phyloP scores from a whole-genome alignment of 1,140 invertebrate genomes.

The Sipha flava region DNA sequence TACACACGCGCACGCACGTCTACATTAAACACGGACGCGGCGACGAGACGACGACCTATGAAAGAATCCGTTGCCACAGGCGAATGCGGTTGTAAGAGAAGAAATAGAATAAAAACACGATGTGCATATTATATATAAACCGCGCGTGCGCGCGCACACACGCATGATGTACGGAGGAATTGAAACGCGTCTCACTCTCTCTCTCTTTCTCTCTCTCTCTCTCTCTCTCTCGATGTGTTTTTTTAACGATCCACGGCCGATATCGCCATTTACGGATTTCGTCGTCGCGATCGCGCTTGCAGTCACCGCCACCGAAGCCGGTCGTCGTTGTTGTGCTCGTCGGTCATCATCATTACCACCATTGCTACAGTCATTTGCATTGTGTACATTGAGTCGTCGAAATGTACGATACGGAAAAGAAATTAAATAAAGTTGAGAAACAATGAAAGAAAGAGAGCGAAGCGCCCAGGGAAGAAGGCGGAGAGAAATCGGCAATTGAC shows the following conservation, averaged over 20 bases:
- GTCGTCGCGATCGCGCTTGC: neutral
- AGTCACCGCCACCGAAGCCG: neutral
- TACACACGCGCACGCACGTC: neutral
- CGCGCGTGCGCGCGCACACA: neutral
- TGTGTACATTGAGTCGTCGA: neutral
- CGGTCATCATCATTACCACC: too few species aligned
- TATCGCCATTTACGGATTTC: conserved; percentile 27
- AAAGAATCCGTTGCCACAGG: conserved; percentile 26
- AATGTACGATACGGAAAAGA: too few species aligned
- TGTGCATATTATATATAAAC: too few species aligned
- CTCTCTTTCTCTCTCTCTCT: too few species aligned
- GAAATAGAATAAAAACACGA: neutral
- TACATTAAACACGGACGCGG: neutral
- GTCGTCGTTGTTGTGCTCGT: neutral
- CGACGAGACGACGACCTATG: conserved; percentile 18
- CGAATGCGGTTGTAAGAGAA: neutral
- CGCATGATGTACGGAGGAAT: neutral
- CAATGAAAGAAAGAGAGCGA: too few species aligned
- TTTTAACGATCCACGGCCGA: neutral
- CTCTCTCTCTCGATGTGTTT: neutral
- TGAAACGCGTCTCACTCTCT: neutral
- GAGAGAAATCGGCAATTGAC: too few species aligned
- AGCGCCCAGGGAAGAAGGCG: neutral
- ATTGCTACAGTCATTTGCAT: too few species aligned
- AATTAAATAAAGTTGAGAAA: too few species aligned